Evolutionary conservation across 2,888 invertebrate genomes (phyloP), one percentile per base, ranked within the genome.

Genomic region (Actias luna): DNA sequence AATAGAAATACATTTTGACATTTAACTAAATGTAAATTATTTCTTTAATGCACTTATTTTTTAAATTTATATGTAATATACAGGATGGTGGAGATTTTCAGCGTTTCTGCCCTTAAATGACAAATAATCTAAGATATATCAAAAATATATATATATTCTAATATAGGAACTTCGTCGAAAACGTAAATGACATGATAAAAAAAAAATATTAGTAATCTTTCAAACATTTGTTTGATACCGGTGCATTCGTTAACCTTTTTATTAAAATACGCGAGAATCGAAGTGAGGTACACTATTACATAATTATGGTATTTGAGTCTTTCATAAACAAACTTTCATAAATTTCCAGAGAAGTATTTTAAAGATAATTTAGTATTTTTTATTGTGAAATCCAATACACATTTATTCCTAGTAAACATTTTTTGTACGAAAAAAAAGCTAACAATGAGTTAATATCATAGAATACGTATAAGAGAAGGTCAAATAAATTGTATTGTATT

Each of bases 21-120:
- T 39, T 18, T 36, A 18, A 46, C 55, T 55, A 5, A 29, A 52
- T 46, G 27, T 55, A 55, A 29, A 27, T 61, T 61, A 39, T 42
- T 42, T 42, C n/a, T 42, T 18, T 42, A 18, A n/a, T 18, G n/a
- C 42, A 42, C 18, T 42, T 42, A 42, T 42, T 42, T 8, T 42
- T 42, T n/a, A n/a, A n/a, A 42, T 18, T 7, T 42, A n/a, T 27
- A 35, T 22, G 29, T 39, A 22, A 52, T 61, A 29, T 57, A 18
- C 36, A n/a, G 36, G 33, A 25, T n/a, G 16, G 33, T 25, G 8
- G 31, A 39, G 14, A 39, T 36, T n/a, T 18, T 18, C 7, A 18
- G 14, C 16, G 36, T 36, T 36, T 36, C 10, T 16, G 12, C 16
- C 16, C 16, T 1, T 36, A 36, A 36, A 2, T 16, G 8, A 5